Evolutionary conservation across 2,888 invertebrate species (phyloP).

Genomic region (Graphium colonna): DNA sequence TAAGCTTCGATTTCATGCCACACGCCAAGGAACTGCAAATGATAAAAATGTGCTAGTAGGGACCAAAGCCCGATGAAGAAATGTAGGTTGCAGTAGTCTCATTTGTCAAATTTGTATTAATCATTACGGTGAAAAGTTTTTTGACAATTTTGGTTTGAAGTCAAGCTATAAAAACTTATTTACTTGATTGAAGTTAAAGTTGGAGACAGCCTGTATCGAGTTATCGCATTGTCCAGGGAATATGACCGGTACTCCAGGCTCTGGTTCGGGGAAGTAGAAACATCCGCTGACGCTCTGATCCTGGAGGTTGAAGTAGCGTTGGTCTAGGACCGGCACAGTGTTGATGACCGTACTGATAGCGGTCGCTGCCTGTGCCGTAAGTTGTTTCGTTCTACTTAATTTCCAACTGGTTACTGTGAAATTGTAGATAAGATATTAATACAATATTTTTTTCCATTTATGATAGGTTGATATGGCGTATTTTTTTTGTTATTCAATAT

Average conservation of each 20-base stretch:
- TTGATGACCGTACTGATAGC: conserved; percentile 38
- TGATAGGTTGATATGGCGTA: too few species aligned
- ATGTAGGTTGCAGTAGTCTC: neutral
- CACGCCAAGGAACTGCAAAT: conserved; percentile 47
- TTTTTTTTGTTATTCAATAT: neutral
- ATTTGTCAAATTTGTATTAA: neutral
- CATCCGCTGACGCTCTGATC: conserved; percentile 44
- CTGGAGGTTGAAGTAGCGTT: conserved; percentile 37
- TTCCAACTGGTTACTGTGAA: conserved; percentile 47
- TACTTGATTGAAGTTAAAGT: conserved; percentile 33
- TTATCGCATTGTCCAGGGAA: conserved; percentile 49
- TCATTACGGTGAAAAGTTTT: too few species aligned
- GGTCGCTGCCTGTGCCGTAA: conserved; percentile 29
- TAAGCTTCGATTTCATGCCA: conserved; percentile 60
- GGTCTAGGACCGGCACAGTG: conserved; percentile 39
- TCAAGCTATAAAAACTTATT: conserved; percentile 4
- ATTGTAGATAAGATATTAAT: neutral
- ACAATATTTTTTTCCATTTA: neutral
- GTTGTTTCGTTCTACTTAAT: conserved; percentile 41
- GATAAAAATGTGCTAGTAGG: neutral
- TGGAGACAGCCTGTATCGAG: conserved; percentile 26
- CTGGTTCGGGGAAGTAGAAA: conserved; percentile 47
- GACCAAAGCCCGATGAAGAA: neutral
- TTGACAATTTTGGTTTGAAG: too few species aligned
- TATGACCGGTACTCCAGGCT: conserved; percentile 38